Percentiles rank a stretch among this genome's conserved stretches.
Conservation (phyloP, 2,113 vertebrate species). For the Shinisaurus crocodilurus region DNA sequence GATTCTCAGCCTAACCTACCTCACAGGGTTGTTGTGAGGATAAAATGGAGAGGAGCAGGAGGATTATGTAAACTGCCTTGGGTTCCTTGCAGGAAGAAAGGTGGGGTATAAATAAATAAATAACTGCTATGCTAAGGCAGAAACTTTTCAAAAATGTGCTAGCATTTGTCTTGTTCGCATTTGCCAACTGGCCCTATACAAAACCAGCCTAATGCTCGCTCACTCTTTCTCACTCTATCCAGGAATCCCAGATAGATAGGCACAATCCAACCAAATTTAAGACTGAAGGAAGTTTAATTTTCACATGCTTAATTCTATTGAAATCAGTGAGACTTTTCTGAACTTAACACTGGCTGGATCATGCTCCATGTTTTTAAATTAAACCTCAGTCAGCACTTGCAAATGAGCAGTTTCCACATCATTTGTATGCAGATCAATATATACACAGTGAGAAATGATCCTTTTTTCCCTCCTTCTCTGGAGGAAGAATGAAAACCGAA, state of each 20-base stretch:
- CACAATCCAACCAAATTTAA: background rate
- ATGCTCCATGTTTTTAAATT: background rate
- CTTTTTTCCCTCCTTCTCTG: background rate
- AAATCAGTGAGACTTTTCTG: background rate
- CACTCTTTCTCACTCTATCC: background rate
- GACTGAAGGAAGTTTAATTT: background rate
- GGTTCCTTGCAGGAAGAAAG: no score
- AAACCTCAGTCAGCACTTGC: background rate
- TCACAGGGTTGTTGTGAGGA: no score
- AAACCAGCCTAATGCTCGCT: background rate
- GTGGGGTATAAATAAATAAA: background rate
- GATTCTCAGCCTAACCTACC: no score
- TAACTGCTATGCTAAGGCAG: background rate
- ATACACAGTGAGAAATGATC: background rate
- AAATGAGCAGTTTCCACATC: background rate
- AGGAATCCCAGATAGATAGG: no score
- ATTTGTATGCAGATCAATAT: background rate
- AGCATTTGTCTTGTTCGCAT: background rate
- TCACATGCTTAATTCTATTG: background rate
- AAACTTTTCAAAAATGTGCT: background rate
- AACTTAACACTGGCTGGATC: background rate
- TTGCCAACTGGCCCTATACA: background rate
- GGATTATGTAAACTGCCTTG: no score
- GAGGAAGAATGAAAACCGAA: background rate
- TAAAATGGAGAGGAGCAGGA: no score